These are phyloP conservation scores for Amblyjoppa fuscipennis DNA, from an alignment of 2,888 invertebrate species.

Conservation along the genomic window DNA sequence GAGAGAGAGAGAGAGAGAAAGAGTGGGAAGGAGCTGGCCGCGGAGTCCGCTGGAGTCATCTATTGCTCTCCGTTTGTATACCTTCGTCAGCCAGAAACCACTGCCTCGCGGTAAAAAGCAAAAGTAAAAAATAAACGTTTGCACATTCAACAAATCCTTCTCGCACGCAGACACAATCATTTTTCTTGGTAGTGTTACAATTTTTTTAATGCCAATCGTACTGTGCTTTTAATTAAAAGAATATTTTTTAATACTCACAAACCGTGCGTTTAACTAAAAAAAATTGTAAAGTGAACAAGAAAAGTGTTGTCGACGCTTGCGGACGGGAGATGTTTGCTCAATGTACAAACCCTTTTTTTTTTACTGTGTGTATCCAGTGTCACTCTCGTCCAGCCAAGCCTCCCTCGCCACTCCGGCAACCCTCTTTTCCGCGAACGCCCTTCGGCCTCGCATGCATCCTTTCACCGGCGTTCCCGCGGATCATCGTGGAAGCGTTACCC, in stretches of 20 bases:
- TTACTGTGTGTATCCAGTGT: neutral
- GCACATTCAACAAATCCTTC: neutral
- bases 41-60: neutral
- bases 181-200: neutral
- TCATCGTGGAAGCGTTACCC: slow-evolving; percentile 26
- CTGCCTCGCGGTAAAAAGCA: neutral
- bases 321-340: neutral
- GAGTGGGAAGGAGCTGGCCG: slow-evolving; percentile 11
- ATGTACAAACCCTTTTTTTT: neutral
- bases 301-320: neutral
- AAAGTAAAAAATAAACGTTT: neutral
- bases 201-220: too few species aligned
- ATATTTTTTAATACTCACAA: too few species aligned
- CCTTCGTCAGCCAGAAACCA: slow-evolving; percentile 1
- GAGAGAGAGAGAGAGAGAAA: slow-evolving; percentile 6
- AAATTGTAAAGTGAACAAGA: too few species aligned
- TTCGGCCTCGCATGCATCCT: slow-evolving; percentile 12
- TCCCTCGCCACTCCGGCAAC: neutral
- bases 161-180: neutral
- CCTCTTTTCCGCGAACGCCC: neutral
- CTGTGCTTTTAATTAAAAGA: too few species aligned
- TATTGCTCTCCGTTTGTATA: slow-evolving; percentile 7
- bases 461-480: slow-evolving; percentile 7
- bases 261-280: too few species aligned
- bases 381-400: slow-evolving; percentile 4